Evolutionary conservation across 1,140 invertebrate species (phyloP), one percentile per base, ranked within the genome.

Genomic region (Chironomus tepperi): DNA sequence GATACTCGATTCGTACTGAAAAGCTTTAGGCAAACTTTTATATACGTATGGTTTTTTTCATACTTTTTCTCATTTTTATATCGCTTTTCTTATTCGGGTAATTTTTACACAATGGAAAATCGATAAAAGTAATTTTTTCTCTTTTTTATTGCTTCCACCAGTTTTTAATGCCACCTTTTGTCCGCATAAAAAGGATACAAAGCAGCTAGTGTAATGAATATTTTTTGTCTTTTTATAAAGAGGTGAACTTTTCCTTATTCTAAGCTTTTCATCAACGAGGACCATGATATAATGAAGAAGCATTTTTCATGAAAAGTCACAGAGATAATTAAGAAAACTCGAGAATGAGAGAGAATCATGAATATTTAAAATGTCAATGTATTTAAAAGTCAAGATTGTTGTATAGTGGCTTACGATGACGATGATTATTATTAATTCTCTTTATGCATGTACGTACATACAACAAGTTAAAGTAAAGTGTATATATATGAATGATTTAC

Each of bases 401-500:
- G 24, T 34, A 34, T 34, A 34, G 24, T 34, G 24, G 5, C 24
- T 34, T 1, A 34, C 24, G 24, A 34, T 34, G 24, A 34, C 5
- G 24, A 34, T 34, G 24, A 34, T 34, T 1, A 34, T 34, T 34
- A 34, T 34, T 34, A 34, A 2, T 34, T 34, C 5, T 34, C 24
- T 34, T 34, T 34, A 34, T 34, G 24, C 24, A 34, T 34, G 24
- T 34, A 34, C 24, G 24, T 2, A 34, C 24, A 34, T 34, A 2
- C 24, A 34, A 57, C 47, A 57, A 57, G 47, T 34, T 34, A 34
- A 34, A 34, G 24, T 34, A 34, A 34, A 34, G 24, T 34, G 24
- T 34, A 34, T n/a, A n/a, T n/a, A n/a, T 15, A 57, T 5, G 12
- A 57, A 57, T 12, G n/a, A 57, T 19, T 15, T 21, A 81, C 83